These are phyloP conservation scores for Caenorhabditis doughertyi DNA, from an alignment of 2,888 invertebrate genomes.

Conservation along the genomic window DNA sequence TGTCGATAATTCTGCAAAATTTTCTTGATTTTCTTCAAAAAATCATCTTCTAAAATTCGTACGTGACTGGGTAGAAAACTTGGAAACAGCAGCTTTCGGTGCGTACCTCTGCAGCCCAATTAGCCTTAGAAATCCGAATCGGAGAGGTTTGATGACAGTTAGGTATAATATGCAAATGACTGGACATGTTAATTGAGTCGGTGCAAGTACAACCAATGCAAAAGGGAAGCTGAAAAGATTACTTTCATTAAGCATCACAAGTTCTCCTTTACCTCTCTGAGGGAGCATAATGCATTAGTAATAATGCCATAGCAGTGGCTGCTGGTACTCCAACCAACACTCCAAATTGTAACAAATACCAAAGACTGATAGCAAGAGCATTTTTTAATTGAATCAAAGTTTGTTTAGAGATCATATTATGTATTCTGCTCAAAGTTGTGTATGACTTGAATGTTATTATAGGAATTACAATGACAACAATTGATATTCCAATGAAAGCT, in stretches of 20 bases:
- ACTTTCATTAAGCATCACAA: neutral
- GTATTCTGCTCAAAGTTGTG: slow-evolving; percentile 45
- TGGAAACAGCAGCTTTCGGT: slow-evolving; percentile 11
- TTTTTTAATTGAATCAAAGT: slow-evolving; percentile 50
- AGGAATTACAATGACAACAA: slow-evolving; percentile 53
- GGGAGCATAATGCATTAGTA: slow-evolving; percentile 39
- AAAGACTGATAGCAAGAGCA: slow-evolving; percentile 52
- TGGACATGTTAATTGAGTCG: slow-evolving; percentile 61
- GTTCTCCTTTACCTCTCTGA: slow-evolving; percentile 22
- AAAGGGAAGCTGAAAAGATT: slow-evolving; percentile 46
- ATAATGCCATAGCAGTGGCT: slow-evolving; percentile 39
- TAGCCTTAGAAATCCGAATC: slow-evolving; percentile 32
- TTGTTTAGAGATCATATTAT: slow-evolving; percentile 45
- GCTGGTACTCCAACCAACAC: slow-evolving; percentile 59
- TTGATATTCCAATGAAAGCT: slow-evolving; percentile 55
- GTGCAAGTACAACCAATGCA: slow-evolving; percentile 47
- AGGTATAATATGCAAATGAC: slow-evolving; percentile 50
- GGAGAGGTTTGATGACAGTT: slow-evolving; percentile 53
- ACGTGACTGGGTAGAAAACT: slow-evolving; percentile 49
- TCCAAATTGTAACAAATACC: slow-evolving; percentile 59
- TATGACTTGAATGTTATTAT: slow-evolving; percentile 58
- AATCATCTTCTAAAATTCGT: neutral
- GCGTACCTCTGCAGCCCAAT: slow-evolving; percentile 42
- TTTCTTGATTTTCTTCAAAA: too few relatives aligned
- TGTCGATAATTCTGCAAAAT: slow-evolving; percentile 52